Evolutionary conservation across 2,113 vertebrate genomes (phyloP).

Genomic region (Calonectris borealis): DNA sequence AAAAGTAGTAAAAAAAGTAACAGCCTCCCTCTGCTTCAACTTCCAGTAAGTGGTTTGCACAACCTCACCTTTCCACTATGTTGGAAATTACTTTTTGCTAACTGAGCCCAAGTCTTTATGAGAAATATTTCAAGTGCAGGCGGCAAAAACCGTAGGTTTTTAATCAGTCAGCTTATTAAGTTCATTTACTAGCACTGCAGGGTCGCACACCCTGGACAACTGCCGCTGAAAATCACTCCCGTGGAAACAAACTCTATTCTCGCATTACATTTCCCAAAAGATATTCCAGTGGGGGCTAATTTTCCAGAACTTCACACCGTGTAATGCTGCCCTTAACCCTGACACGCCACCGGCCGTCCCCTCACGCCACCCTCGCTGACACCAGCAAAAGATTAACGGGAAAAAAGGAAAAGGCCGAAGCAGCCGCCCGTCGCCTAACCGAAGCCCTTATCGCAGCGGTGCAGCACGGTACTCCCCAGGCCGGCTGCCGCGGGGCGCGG

Average conservation of each 20-base stretch:
- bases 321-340: background rate
- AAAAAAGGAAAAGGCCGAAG: background rate
- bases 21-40: accelerated
- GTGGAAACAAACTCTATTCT: background rate
- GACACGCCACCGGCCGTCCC: background rate
- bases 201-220: background rate
- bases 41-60: background rate
- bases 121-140: background rate
- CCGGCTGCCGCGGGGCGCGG: background rate
- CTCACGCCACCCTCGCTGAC: background rate
- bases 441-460: background rate
- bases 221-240: background rate
- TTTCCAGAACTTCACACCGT: background rate
- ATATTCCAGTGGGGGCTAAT: accelerated
- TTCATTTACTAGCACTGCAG: background rate
- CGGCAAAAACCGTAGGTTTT: background rate
- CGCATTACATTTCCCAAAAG: background rate
- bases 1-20: background rate
- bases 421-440: background rate
- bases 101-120: accelerated
- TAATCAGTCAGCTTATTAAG: background rate
- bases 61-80: background rate
- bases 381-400: background rate
- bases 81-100: background rate
- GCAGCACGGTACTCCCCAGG: background rate